These are phyloP conservation scores for Pantala flavescens DNA, from an alignment of 1,140 invertebrate species.

Conservation along the genomic window DNA sequence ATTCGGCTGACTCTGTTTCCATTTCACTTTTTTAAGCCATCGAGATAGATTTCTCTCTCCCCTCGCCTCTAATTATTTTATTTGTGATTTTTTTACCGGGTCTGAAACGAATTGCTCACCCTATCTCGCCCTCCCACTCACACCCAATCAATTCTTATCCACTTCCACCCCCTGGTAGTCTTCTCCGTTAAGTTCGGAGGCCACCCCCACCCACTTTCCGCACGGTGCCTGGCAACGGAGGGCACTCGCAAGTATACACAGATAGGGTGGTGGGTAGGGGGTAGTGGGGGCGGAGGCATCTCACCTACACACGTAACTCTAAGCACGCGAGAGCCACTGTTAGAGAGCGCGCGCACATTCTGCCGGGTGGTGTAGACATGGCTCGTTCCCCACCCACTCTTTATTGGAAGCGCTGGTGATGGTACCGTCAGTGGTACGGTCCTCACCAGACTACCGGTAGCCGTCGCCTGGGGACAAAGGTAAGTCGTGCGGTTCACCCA, in stretches of 20 bases:
- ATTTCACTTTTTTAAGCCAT: no score
- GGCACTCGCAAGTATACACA: slow-evolving; percentile 2
- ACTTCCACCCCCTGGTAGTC: background rate
- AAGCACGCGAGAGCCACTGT: background rate
- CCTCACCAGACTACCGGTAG: background rate
- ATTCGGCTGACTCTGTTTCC: no score
- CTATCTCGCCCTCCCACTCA: background rate
- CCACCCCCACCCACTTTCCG: background rate
- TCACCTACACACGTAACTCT: background rate
- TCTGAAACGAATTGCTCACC: background rate
- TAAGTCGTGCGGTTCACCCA: background rate
- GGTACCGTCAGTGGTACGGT: background rate
- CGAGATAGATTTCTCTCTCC: no score
- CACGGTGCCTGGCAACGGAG: background rate
- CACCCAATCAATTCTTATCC: slow-evolving; percentile 4
- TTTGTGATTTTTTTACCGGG: background rate
- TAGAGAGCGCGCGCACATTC: slow-evolving; percentile 2
- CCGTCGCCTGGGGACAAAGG: slow-evolving; percentile 1
- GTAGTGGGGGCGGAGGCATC: background rate
- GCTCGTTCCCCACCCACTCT: background rate
- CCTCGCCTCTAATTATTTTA: background rate
- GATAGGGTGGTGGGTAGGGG: background rate
- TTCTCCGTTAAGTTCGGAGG: background rate
- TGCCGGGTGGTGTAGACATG: background rate
- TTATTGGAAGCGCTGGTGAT: background rate